A percentile compares a stretch with the other conserved stretches of the same genome.
Evolutionary conservation across 2,888 invertebrate genomes (phyloP).

Genomic region (Automeris io): DNA sequence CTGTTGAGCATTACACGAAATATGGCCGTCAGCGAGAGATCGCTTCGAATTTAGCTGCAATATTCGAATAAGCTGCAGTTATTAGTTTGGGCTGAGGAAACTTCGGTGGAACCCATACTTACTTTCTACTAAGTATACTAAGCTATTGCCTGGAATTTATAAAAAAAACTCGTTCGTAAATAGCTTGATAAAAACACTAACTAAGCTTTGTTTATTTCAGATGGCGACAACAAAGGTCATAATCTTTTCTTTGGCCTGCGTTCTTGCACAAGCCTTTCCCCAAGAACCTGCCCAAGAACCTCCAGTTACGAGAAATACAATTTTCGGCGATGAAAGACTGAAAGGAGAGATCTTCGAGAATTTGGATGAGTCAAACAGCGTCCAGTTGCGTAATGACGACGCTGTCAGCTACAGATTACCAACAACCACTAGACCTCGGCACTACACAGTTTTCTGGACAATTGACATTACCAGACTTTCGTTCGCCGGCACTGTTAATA

Average conservation of each 20-base stretch:
- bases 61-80: too few species aligned
- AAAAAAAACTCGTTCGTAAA: too few species aligned
- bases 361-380: conserved; percentile 22
- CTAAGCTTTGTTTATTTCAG: conserved; percentile 24
- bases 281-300: conserved; percentile 21
- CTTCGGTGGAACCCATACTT: too few species aligned
- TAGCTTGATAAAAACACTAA: too few species aligned
- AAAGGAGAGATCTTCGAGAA: conserved; percentile 53
- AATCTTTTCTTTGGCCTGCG: conserved; percentile 32
- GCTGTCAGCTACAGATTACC: conserved; percentile 60
- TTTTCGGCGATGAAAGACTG: conserved; percentile 55
- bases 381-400: conserved; percentile 15
- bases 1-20: too few species aligned
- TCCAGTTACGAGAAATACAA: conserved; percentile 42
- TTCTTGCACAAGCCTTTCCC: conserved; percentile 33
- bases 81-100: too few species aligned
- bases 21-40: too few species aligned
- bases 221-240: conserved; percentile 49
- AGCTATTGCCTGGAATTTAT: too few species aligned
- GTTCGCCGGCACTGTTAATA: conserved; percentile 54
- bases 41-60: too few species aligned
- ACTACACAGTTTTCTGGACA: conserved; percentile 68
- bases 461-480: conserved; percentile 42
- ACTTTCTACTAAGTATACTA: too few species aligned
- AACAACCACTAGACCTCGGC: conserved; percentile 61